A percentile compares a stretch with the other conserved stretches of the same genome.
Evolutionary conservation across 1,140 invertebrate species (phyloP).

Genomic region (Caenorhabditis latens): DNA sequence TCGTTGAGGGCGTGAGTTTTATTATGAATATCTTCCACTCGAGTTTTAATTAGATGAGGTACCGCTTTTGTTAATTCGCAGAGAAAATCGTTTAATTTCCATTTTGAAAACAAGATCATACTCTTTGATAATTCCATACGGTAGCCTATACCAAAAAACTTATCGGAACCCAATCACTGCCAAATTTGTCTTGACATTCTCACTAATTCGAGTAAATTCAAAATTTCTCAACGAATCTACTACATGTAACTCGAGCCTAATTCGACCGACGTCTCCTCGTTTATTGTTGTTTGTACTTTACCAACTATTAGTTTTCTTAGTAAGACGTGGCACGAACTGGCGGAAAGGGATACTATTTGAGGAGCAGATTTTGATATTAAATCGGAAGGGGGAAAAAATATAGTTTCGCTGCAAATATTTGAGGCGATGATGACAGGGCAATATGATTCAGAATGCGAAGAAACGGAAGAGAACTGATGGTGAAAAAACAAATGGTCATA

Average conservation of each 20-base stretch:
- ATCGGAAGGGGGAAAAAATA: not conserved
- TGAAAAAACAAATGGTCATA: not conserved
- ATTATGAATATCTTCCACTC: no score
- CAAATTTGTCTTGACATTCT: not conserved
- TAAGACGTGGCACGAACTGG: not conserved
- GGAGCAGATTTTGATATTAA: slow-evolving; percentile 49
- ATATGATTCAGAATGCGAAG: slow-evolving; percentile 37
- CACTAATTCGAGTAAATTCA: not conserved
- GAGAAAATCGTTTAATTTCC: not conserved
- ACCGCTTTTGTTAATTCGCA: no score
- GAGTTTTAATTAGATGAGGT: no score
- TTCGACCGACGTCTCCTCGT: not conserved
- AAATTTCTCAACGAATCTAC: not conserved
- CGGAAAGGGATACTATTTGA: slow-evolving; percentile 18
- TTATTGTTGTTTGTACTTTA: not conserved
- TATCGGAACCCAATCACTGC: not conserved
- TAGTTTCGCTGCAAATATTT: slow-evolving; percentile 49
- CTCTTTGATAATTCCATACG: no score
- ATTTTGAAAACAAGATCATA: not conserved
- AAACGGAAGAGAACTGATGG: not conserved
- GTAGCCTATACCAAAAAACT: not conserved
- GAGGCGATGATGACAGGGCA: not conserved
- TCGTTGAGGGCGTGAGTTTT: no score
- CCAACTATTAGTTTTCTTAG: not conserved
- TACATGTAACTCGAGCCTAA: not conserved